A percentile compares a stretch with the other conserved stretches of the same genome.
Conservation (phyloP, 1,140 invertebrate genomes). For the Bathynomus jamesi region DNA sequence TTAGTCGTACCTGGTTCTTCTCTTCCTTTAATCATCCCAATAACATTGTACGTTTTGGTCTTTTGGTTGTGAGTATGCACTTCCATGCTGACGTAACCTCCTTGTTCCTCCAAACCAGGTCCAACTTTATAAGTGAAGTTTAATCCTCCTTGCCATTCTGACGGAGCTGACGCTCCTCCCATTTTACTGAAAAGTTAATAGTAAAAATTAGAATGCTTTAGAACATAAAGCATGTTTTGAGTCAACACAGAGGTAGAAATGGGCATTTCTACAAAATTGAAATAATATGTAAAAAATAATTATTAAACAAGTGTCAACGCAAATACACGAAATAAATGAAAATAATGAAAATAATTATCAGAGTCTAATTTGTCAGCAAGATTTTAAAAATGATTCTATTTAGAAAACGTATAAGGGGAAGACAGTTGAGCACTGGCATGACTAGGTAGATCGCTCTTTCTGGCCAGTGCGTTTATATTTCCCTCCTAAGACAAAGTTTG, state of each 20-base stretch:
- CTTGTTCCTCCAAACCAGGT: constrained; percentile 41
- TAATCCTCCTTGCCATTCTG: constrained; percentile 45
- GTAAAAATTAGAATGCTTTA: not conserved
- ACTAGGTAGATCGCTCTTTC: no score
- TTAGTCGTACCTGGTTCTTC: constrained; percentile 45
- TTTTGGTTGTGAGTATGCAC: constrained; percentile 38
- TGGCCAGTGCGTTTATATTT: no score
- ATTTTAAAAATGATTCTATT: no score
- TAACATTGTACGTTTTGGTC: constrained; percentile 44
- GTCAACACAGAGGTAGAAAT: no score
- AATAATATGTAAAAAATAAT: no score
- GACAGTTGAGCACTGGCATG: no score
- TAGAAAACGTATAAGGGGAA: no score
- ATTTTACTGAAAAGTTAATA: constrained; percentile 25
- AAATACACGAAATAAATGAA: not conserved
- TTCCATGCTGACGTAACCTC: constrained; percentile 33
- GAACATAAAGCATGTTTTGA: not conserved
- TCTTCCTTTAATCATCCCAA: constrained; percentile 45
- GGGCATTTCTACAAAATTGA: not conserved
- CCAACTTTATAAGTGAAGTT: constrained; percentile 46
- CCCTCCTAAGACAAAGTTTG: no score
- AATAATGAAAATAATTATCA: not conserved
- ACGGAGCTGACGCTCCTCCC: constrained; percentile 39
- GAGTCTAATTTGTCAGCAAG: not conserved
- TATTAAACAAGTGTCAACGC: no score